Conservation (phyloP, 2,888 invertebrate genomes). For the Sussaba pulchella region DNA sequence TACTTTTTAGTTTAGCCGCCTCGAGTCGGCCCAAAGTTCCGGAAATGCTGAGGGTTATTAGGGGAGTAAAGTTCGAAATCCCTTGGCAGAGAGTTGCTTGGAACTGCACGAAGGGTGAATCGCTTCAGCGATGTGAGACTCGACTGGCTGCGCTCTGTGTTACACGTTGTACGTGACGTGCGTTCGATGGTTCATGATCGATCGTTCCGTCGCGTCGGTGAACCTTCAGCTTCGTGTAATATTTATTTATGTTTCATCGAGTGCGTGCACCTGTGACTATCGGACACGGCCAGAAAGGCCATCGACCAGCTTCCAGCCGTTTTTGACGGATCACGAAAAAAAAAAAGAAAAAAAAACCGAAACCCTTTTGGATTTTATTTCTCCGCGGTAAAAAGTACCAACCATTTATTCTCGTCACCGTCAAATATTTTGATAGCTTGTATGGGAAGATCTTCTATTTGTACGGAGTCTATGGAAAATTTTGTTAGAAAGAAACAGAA, state of each 20-base stretch:
- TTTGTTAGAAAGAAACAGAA: too few relatives aligned
- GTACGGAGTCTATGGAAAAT: too few relatives aligned
- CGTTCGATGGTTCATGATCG: conserved; percentile 75
- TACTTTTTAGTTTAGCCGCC: neutral
- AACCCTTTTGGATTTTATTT: neutral
- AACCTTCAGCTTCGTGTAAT: conserved; percentile 38
- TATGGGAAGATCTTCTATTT: neutral
- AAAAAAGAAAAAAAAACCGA: conserved; percentile 13
- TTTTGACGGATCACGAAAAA: conserved; percentile 43
- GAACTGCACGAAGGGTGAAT: conserved; percentile 22
- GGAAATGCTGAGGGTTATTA: neutral
- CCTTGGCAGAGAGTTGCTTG: conserved; percentile 24
- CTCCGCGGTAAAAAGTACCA: neutral
- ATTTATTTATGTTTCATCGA: conserved; percentile 78
- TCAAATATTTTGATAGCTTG: conserved; percentile 1
- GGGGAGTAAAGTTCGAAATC: conserved; percentile 16
- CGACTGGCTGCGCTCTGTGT: neutral
- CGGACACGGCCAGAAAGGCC: conserved; percentile 1
- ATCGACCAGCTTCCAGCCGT: conserved; percentile 5
- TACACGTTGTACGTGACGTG: conserved; percentile 22
- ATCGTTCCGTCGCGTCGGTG: conserved; percentile 69
- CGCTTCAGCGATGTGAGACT: conserved; percentile 29
- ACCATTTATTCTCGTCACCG: conserved; percentile 52
- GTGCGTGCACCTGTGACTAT: conserved; percentile 75
- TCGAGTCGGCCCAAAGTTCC: neutral